phyloP scores from a whole-genome alignment of 2,888 invertebrate genomes.

The Mayetiola destructor region DNA sequence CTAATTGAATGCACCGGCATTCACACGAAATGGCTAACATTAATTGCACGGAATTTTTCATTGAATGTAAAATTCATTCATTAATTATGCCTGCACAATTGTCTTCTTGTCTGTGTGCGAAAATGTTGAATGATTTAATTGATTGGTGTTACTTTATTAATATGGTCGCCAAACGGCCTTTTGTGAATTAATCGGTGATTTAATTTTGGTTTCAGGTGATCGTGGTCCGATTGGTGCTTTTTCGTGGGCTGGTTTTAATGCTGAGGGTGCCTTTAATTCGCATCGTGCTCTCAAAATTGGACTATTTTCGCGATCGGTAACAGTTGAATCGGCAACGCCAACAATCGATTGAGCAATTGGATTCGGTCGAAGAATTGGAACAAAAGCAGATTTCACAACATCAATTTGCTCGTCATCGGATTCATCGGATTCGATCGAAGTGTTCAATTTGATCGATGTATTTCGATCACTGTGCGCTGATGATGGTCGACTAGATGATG shows the following conservation, averaged over 20 bases:
- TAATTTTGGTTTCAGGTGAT: constrained; percentile 42
- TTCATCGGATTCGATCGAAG: constrained; percentile 50
- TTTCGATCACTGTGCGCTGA: constrained; percentile 20
- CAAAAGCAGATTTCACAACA: constrained; percentile 61
- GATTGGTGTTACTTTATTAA: constrained; percentile 35
- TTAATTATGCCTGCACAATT: constrained; percentile 1
- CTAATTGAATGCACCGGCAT: neutral
- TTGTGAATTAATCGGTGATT: constrained; percentile 40
- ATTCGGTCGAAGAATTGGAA: constrained; percentile 40
- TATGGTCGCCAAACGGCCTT: constrained; percentile 65
- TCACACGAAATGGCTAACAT: neutral
- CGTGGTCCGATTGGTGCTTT: constrained; percentile 18
- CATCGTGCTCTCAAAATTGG: constrained; percentile 23
- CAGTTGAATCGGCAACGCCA: constrained; percentile 18
- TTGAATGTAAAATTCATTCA: constrained; percentile 2
- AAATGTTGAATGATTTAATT: no score
- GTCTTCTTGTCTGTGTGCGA: neutral
- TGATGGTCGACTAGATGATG: constrained; percentile 30
- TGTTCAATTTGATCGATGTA: constrained; percentile 33
- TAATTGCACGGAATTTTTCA: neutral
- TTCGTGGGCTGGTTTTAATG: constrained; percentile 34
- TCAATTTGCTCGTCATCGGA: constrained; percentile 60
- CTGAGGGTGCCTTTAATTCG: constrained; percentile 48
- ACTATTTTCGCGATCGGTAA: constrained; percentile 22
- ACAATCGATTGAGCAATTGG: constrained; percentile 13